phyloP scores from a whole-genome alignment of 2,113 vertebrate genomes.

The Strix aluco region DNA sequence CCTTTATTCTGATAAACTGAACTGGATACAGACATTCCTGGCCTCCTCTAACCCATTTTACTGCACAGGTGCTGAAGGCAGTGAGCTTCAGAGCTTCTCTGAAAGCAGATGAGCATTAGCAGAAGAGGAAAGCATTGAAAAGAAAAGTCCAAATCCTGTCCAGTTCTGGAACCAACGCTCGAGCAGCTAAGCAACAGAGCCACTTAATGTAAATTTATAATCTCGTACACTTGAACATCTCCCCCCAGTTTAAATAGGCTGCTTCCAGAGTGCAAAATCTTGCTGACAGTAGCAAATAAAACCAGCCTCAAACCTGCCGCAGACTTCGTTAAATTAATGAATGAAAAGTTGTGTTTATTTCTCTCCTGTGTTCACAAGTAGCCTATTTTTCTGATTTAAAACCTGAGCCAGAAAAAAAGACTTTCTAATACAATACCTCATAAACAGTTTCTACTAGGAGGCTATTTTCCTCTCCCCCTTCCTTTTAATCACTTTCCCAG shows the following conservation, averaged over 20 bases:
- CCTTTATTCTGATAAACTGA: not conserved
- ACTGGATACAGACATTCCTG: not conserved
- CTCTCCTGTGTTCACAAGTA: not conserved
- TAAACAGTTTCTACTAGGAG: not conserved
- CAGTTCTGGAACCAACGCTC: not conserved
- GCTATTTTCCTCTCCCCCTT: not conserved
- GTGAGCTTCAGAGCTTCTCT: not conserved
- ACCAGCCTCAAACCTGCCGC: not conserved
- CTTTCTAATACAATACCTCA: not conserved
- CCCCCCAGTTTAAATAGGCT: not conserved
- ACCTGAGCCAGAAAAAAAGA: not conserved
- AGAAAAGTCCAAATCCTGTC: not conserved
- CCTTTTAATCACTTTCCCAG: not conserved
- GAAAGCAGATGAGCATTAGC: not conserved
- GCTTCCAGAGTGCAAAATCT: not conserved
- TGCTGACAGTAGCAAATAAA: not conserved
- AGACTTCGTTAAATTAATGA: conserved; percentile 11
- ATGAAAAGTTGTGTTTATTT: not conserved
- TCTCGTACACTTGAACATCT: not conserved
- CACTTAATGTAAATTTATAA: not conserved
- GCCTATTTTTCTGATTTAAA: not conserved
- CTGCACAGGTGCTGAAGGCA: not conserved
- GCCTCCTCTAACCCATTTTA: not conserved
- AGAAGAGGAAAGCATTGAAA: not conserved
- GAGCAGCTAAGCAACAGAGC: not conserved